phyloP scores from a whole-genome alignment of 2,797 vertebrate species.

The Schizopygopsis malacanthus region DNA sequence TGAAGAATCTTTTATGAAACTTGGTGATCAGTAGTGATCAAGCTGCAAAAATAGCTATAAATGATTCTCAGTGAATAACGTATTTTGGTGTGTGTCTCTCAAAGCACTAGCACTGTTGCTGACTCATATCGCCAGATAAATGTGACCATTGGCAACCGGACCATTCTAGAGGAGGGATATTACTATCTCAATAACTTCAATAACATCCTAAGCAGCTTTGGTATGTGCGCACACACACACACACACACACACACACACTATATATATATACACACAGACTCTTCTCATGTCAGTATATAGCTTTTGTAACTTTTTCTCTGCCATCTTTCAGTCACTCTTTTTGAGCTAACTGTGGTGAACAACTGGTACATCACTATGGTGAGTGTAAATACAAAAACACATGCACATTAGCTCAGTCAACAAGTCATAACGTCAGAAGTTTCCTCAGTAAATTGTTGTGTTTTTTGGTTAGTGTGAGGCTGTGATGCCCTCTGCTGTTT shows the following conservation, averaged over 20 bases:
- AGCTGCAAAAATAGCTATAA: neutral
- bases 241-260: neutral
- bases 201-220: conserved; percentile 97
- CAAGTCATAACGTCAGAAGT: neutral
- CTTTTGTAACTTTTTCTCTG: neutral
- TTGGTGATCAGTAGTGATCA: no score
- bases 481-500: conserved; percentile 29
- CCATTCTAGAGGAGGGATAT: conserved; percentile 89
- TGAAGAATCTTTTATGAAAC: neutral
- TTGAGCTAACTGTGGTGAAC: conserved; percentile 97
- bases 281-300: neutral
- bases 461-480: neutral
- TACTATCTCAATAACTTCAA: conserved; percentile 99
- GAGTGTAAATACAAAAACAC: conserved; percentile 55
- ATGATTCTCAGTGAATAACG: neutral
- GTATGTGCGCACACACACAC: conserved; percentile 73
- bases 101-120: conserved; percentile 91
- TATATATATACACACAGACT: neutral
- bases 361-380: conserved; percentile 99
- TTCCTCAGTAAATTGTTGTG: neutral
- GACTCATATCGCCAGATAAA: conserved; percentile 90
- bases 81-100: neutral
- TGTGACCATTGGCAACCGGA: conserved; percentile 86
- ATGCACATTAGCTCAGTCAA: neutral
- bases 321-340: conserved; percentile 87